Evolutionary conservation across 2,113 vertebrate species (phyloP).

Genomic region (Pogonocichla stellata): DNA sequence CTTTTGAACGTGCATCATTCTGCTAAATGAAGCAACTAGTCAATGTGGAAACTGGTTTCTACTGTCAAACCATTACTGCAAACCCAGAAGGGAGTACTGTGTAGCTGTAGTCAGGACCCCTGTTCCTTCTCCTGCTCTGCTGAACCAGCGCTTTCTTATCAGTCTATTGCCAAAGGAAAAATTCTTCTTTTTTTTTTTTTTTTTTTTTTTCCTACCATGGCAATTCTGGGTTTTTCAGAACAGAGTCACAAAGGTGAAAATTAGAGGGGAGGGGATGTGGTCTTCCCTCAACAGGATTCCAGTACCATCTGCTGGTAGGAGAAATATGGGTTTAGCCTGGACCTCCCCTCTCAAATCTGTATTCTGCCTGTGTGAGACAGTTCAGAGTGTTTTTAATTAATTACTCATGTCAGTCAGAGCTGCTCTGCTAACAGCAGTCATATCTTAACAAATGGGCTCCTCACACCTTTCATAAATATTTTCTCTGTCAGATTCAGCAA

Average conservation of each 20-base stretch:
- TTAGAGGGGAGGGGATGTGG: not conserved
- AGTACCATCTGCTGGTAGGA: constrained; percentile 19
- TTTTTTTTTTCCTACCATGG: not conserved
- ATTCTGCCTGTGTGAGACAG: not conserved
- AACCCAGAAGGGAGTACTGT: not conserved
- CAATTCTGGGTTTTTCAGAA: not conserved
- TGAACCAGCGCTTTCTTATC: not conserved
- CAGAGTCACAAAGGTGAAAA: not conserved
- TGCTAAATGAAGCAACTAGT: not conserved
- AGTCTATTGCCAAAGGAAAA: not conserved
- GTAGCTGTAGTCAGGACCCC: not conserved
- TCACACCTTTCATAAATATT: constrained; percentile 49
- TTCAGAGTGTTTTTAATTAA: constrained; percentile 41
- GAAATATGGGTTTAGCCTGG: not conserved
- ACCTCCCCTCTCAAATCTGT: not conserved
- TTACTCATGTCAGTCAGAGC: constrained; percentile 33
- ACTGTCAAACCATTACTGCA: not conserved
- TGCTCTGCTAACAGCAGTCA: not conserved
- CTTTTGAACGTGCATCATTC: not conserved
- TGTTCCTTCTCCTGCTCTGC: not conserved
- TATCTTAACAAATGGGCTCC: constrained; percentile 39
- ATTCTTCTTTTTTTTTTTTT: not conserved
- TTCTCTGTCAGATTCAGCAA: constrained; percentile 10
- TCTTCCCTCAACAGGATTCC: not conserved
- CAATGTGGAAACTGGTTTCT: not conserved